These are phyloP conservation scores for Tiphia femorata DNA, from an alignment of 2,888 invertebrate genomes.

Conservation along the genomic window DNA sequence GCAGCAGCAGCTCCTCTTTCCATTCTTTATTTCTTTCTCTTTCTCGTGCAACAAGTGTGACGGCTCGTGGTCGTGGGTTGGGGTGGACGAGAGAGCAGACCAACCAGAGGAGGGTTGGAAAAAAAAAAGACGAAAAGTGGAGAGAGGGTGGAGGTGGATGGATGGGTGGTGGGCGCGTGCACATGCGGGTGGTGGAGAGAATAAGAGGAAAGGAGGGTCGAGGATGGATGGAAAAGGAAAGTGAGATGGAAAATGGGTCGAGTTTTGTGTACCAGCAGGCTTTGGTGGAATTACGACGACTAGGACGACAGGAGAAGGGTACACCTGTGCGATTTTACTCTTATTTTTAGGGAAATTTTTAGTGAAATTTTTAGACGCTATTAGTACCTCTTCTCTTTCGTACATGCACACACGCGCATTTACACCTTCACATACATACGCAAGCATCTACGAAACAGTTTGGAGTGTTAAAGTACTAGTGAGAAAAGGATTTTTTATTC, in stretches of 20 bases:
- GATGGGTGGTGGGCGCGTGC: slow-evolving; percentile 4
- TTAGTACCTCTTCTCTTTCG: too few species aligned
- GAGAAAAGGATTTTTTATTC: too few species aligned
- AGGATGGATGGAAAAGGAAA: background rate
- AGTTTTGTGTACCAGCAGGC: slow-evolving; percentile 49
- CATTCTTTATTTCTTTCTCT: background rate
- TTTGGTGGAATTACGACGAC: slow-evolving; percentile 43
- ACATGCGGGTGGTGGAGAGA: background rate
- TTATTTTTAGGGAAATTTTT: too few species aligned
- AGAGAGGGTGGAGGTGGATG: background rate
- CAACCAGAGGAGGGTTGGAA: slow-evolving; percentile 17
- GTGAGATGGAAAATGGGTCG: slow-evolving; percentile 45
- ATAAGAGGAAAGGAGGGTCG: background rate
- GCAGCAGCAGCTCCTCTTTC: background rate
- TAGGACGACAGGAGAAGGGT: too few species aligned
- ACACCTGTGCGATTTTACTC: too few species aligned
- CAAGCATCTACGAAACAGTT: too few species aligned
- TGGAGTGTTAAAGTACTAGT: too few species aligned
- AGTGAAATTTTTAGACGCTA: too few species aligned
- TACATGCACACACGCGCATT: too few species aligned
- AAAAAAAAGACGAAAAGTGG: slow-evolving; percentile 12
- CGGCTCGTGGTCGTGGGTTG: slow-evolving; percentile 42
- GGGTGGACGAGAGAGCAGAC: slow-evolving; percentile 42
- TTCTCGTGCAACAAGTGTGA: background rate
- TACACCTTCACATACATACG: too few species aligned